A percentile compares a stretch with the other conserved stretches of the same genome.
Evolutionary conservation across 2,113 vertebrate species (phyloP).

Genomic region (Butastur rufipennis): DNA sequence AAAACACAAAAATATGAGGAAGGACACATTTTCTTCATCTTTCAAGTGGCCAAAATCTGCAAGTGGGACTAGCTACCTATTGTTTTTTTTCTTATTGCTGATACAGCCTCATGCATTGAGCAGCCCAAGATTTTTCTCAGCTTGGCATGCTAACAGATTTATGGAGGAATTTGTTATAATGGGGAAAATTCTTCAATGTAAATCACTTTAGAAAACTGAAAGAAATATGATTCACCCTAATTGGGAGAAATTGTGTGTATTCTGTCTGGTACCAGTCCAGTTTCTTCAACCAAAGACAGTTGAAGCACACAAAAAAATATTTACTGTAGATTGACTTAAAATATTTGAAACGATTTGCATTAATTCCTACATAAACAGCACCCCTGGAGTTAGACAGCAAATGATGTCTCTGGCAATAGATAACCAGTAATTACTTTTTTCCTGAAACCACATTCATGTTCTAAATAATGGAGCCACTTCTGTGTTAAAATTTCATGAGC

Average conservation of each 20-base stretch:
- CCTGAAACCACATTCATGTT: conserved; percentile 25
- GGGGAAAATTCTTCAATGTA: not conserved
- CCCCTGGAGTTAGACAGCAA: conserved; percentile 14
- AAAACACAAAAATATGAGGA: not conserved
- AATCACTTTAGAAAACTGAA: not conserved
- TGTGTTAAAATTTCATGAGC: conserved; percentile 61
- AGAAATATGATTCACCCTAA: not conserved
- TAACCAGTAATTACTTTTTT: conserved; percentile 53
- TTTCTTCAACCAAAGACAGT: not conserved
- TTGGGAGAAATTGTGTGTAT: not conserved
- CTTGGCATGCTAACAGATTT: not conserved
- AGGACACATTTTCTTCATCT: not conserved
- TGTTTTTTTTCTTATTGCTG: not conserved
- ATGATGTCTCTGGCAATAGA: not conserved
- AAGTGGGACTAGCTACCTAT: not conserved
- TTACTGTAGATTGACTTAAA: conserved; percentile 14
- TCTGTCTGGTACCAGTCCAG: not conserved
- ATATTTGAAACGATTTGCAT: conserved; percentile 13
- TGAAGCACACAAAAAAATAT: not conserved
- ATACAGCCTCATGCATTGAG: not conserved
- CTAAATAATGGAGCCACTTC: conserved; percentile 53
- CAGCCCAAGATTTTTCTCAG: not conserved
- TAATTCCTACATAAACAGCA: conserved; percentile 12
- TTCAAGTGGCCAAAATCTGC: not conserved
- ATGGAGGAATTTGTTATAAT: not conserved